Evolutionary conservation across 2,797 vertebrate species (phyloP).

Genomic region (Fistularia tabacaria): DNA sequence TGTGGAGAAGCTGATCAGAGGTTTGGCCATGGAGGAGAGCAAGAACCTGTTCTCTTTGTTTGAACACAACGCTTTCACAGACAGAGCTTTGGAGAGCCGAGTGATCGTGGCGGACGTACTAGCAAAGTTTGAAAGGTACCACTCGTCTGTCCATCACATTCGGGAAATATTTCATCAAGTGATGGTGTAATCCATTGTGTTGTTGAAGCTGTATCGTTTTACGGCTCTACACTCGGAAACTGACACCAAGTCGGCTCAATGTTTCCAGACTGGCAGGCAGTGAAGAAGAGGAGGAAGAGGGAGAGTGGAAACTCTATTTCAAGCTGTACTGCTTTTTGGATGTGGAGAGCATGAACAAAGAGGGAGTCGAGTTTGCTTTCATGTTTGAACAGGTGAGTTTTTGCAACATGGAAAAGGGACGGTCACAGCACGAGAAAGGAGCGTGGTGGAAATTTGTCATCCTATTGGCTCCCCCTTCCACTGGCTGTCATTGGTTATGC

Average conservation of each 20-base stretch:
- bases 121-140: conserved; percentile 92
- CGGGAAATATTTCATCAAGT: too few species aligned
- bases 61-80: conserved; percentile 82
- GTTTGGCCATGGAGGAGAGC: conserved; percentile 91
- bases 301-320: conserved; percentile 90
- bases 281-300: conserved; percentile 86
- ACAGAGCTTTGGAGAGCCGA: conserved; percentile 86
- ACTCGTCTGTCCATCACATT: neutral
- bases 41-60: conserved; percentile 92
- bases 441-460: too few species aligned
- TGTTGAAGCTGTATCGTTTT: neutral
- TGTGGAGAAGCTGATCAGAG: conserved; percentile 91
- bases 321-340: conserved; percentile 95
- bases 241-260: neutral
- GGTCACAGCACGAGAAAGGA: too few species aligned
- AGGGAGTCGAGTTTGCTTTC: conserved; percentile 93
- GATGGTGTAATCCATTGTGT: too few species aligned
- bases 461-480: too few species aligned
- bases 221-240: neutral
- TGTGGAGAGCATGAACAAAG: conserved; percentile 88
- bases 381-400: conserved; percentile 91
- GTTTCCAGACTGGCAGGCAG: conserved; percentile 78
- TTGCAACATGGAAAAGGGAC: neutral
- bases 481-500: too few species aligned
- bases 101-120: conserved; percentile 89